These are phyloP conservation scores for Camarhynchus parvulus DNA, from an alignment of 2,113 vertebrate species.

Conservation along the genomic window DNA sequence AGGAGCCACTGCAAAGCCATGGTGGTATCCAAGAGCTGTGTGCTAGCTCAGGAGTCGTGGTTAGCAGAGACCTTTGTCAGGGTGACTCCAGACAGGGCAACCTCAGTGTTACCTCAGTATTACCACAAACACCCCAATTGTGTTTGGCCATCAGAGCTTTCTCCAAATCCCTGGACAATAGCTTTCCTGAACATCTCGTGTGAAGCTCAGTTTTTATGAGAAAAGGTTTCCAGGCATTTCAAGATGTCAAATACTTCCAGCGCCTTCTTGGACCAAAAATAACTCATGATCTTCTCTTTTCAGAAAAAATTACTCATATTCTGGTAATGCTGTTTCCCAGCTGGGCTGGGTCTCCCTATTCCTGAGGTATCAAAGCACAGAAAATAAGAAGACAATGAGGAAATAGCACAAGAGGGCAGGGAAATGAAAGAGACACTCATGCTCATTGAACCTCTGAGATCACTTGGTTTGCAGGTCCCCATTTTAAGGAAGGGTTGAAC, in stretches of 20 bases:
- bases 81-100: not conserved
- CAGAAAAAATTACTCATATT: not conserved
- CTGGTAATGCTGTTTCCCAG: not conserved
- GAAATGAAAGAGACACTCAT: not conserved
- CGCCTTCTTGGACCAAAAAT: not conserved
- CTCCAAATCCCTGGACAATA: not conserved
- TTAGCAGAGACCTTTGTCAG: not conserved
- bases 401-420: not conserved
- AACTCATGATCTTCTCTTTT: not conserved
- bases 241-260: not conserved
- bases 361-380: not conserved
- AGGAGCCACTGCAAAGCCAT: not conserved
- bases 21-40: not conserved
- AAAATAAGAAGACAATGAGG: not conserved
- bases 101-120: not conserved
- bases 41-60: rapidly evolving
- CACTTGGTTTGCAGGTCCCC: rapidly evolving
- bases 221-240: not conserved
- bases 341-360: not conserved
- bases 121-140: not conserved
- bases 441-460: not conserved
- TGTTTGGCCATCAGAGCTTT: not conserved
- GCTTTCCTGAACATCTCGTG: rapidly evolving
- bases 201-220: not conserved
- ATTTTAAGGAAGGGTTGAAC: not conserved